Evolutionary conservation across 2,888 invertebrate species (phyloP), one percentile per base, ranked within the genome.

Genomic region (Temnothorax rugatulus): DNA sequence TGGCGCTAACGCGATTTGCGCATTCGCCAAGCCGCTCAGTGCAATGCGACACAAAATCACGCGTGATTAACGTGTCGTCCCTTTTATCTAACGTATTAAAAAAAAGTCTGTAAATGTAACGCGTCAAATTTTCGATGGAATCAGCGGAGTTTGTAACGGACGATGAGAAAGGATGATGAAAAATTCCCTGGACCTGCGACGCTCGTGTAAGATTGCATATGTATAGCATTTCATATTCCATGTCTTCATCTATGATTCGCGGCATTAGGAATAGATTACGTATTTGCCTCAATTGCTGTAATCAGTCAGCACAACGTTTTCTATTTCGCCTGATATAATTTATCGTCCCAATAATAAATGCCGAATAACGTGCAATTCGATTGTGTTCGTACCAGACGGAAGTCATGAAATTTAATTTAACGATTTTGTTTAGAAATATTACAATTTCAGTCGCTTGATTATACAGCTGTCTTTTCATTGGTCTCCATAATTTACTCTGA

Each of bases 401-500:
- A 21, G 38, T 13, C 15, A 50, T 79, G 21, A 84, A 73, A 82
- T 84, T 75, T n/a, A 64, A 76, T 64, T 52, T 38, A 66, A 18
- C 18, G 8, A 2, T n/a, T 34, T 21, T 44, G 13, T 34, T n/a
- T 61, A 29, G 9, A 13, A 75, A 75, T 21, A 44, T 4, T 38
- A n/a, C n/a, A 59, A 34, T 34, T 5, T 34, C 21, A 61, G n/a
- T n/a, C 9, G 13, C 2, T 18, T 25, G 4, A 59, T 59, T 29
- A 47, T 61, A 57, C 29, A 7, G 13, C 44, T 44, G 4, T 34
- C 2, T 59, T 76, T 52, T 52, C 4, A 34, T 21, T 38, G 21
- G 41, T 18, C 38, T 25, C 13, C 13, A 13, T 50, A 21, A 52
- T 38, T 38, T 47, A 2, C 5, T 29, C 34, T 15, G 3, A 11